Evolutionary conservation across 2,113 vertebrate genomes (phyloP), one percentile per base, ranked within the genome.

Genomic region (Kryptolebias marmoratus): DNA sequence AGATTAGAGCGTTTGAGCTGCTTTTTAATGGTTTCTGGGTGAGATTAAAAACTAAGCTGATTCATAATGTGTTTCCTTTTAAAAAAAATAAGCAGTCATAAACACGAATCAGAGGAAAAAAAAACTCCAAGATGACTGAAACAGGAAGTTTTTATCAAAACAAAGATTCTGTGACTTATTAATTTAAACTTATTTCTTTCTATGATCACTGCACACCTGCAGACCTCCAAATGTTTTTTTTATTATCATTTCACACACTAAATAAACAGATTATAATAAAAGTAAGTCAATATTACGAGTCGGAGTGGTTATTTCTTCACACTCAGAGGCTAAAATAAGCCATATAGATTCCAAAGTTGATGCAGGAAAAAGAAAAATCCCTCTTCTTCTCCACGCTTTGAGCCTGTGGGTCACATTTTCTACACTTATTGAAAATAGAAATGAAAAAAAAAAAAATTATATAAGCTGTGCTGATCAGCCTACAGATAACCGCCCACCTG

Each of bases 1-100:
- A 92, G 93, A 93, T 94, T 93, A 94, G 79, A 84, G 89, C 89
- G 84, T 94, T 93, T 91, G 84, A 93, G 90, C 87, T 70, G 65
- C 64, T 90, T 92, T 91, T 91, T 92, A 91, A 92, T 92, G 91
- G 90, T 91, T 79, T 81, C 79, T 63, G 71, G 64, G 75, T 82
- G 77, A 92, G 92, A 93, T 94, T 93, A 94, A 83, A 89, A 84
- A 81, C 73, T 92, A 92, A 91, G 84, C 91, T 90, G 88, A 88
- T 89, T 90, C 86, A 91, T 90, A 87, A 90, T 84, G 82, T 69
- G 49, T 83, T 85, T 90, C 80, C 84, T 81, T 83, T 88, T 82
- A 74, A 69, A 15, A 55, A 79, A 77, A 90, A 78, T 83, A 22
- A 22, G 22, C 85, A 84, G 85, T 63, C 81, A 50, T 63, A 80